These are phyloP conservation scores for Sisyra terminalis DNA, from an alignment of 2,888 invertebrate genomes.

Conservation along the genomic window DNA sequence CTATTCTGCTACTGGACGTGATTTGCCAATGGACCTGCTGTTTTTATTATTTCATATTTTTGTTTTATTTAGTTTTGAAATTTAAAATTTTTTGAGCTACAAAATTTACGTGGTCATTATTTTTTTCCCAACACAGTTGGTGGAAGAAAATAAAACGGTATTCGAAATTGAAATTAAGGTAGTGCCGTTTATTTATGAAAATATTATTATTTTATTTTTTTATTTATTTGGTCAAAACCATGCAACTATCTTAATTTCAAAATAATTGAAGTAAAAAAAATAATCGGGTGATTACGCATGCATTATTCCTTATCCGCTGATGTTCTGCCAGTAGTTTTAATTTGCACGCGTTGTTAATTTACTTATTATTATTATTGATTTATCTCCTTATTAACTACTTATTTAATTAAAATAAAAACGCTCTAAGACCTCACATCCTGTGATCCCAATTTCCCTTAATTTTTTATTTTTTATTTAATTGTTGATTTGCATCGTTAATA, in stretches of 20 bases:
- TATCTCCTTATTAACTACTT: too few species aligned
- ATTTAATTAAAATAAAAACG: too few species aligned
- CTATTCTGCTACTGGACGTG: constrained; percentile 24
- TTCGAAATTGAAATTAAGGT: too few species aligned
- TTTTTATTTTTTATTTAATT: too few species aligned
- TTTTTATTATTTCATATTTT: constrained; percentile 1
- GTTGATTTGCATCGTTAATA: too few species aligned
- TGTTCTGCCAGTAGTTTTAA: constrained; percentile 19
- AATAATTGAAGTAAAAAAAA: neutral
- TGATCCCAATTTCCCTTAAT: too few species aligned
- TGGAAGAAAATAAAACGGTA: too few species aligned
- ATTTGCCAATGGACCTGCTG: constrained; percentile 13
- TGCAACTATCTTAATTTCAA: constrained; percentile 16
- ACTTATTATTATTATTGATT: constrained; percentile 17
- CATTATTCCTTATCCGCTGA: constrained; percentile 5
- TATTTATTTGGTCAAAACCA: too few species aligned
- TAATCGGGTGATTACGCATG: too few species aligned
- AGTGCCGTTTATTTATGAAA: too few species aligned
- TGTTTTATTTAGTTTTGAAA: constrained; percentile 1
- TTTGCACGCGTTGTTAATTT: constrained; percentile 23
- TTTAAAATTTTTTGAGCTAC: neutral
- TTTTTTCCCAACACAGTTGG: too few species aligned
- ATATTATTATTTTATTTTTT: constrained; percentile 19
- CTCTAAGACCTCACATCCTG: too few species aligned
- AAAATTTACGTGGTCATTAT: constrained; percentile 4